Evolutionary conservation across 2,113 vertebrate species (phyloP).

Genomic region (Synchiropus splendidus): DNA sequence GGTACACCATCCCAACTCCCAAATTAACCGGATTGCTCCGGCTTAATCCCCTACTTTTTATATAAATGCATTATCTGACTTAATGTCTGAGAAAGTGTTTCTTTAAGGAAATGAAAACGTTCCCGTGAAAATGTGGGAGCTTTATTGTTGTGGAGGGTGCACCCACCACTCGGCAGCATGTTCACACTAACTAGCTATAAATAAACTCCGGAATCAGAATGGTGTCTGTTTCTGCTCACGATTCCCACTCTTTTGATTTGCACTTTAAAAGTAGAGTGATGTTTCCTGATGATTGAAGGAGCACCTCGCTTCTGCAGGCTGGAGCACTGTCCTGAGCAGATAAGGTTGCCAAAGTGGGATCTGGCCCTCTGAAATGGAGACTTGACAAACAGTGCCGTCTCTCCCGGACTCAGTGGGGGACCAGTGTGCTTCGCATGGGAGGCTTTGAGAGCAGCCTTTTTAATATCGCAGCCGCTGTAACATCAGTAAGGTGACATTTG

Average conservation of each 20-base stretch:
- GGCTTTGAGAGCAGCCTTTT: conserved; percentile 53
- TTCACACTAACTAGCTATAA: conserved; percentile 53
- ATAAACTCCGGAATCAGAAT: conserved; percentile 55
- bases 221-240: conserved; percentile 35
- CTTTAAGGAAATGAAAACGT: conserved; percentile 43
- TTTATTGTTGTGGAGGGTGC: conserved; percentile 45
- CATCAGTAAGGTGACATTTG: conserved; percentile 81
- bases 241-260: conserved; percentile 61
- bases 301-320: conserved; percentile 61
- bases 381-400: conserved; percentile 52
- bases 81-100: conserved; percentile 53
- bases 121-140: conserved; percentile 29
- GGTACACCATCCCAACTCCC: conserved; percentile 37
- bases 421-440: conserved; percentile 46
- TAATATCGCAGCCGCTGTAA: conserved; percentile 53
- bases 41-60: conserved; percentile 50
- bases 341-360: conserved; percentile 54
- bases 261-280: conserved; percentile 63
- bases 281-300: conserved; percentile 62
- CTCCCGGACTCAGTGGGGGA: conserved; percentile 53
- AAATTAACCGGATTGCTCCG: conserved; percentile 53
- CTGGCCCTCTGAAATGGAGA: conserved; percentile 40
- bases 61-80: conserved; percentile 42
- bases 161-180: conserved; percentile 47
- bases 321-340: conserved; percentile 64